phyloP scores from a whole-genome alignment of 2,888 invertebrate species.

The Rhodophaea formosa region DNA sequence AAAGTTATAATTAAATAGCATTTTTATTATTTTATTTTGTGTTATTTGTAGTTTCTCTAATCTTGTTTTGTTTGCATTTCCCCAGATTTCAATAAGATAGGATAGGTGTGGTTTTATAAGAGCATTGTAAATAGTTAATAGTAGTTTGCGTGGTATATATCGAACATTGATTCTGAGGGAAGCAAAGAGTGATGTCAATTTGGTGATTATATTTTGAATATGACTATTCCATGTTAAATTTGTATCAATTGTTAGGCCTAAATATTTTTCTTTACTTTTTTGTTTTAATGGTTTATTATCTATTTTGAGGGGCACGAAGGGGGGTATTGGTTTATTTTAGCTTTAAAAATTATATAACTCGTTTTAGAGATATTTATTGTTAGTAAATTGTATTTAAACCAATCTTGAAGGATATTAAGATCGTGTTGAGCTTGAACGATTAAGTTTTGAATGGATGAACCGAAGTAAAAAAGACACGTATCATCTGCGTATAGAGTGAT shows the following conservation, averaged over 20 bases:
- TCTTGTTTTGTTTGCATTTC: constrained; percentile 15
- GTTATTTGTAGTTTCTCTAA: constrained; percentile 14
- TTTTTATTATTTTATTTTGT: constrained; percentile 20
- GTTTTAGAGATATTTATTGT: constrained; percentile 1
- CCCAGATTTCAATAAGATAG: background rate
- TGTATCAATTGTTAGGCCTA: background rate
- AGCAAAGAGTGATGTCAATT: background rate
- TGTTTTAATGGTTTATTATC: constrained; percentile 2
- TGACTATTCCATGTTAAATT: background rate
- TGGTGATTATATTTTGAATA: background rate
- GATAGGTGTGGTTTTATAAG: background rate
- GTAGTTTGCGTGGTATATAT: background rate
- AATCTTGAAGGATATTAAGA: background rate
- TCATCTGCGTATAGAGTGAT: no score
- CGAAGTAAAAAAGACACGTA: no score
- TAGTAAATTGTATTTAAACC: background rate
- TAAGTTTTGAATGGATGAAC: background rate
- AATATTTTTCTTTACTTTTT: background rate
- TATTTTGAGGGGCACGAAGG: background rate
- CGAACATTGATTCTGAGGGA: background rate
- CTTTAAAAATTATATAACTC: background rate
- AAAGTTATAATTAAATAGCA: constrained; percentile 16
- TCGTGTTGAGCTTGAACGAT: background rate
- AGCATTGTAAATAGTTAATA: background rate
- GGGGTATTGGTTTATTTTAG: background rate